Evolutionary conservation across 2,888 invertebrate species (phyloP).

Genomic region (Lasioglossum vierecki): DNA sequence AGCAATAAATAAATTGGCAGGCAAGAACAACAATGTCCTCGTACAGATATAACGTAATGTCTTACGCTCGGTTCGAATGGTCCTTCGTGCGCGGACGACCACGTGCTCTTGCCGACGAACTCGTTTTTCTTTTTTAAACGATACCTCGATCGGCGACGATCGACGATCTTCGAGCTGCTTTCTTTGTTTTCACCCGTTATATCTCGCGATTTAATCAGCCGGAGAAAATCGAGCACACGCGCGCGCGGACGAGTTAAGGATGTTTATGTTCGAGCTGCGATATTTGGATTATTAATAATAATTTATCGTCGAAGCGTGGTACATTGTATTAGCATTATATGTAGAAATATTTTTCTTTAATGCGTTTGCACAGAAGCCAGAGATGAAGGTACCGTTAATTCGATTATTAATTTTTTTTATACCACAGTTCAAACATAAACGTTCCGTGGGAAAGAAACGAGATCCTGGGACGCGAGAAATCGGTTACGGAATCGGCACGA

Average conservation of each 20-base stretch:
- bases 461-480: not conserved
- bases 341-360: not conserved
- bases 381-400: no score
- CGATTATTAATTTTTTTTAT: no score
- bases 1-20: constrained; percentile 71
- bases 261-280: not conserved
- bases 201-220: constrained; percentile 69
- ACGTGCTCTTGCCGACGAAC: constrained; percentile 40
- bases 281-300: not conserved
- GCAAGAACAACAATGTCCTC: constrained; percentile 73
- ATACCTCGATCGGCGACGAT: constrained; percentile 38
- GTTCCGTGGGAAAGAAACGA: not conserved
- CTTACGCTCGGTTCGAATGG: constrained; percentile 58
- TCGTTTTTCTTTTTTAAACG: not conserved
- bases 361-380: not conserved
- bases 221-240: constrained; percentile 13
- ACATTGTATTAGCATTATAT: not conserved
- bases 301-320: not conserved
- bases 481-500: not conserved
- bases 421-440: not conserved
- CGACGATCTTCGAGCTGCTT: constrained; percentile 29
- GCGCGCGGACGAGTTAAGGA: not conserved
- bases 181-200: not conserved
- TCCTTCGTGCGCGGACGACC: constrained; percentile 51
- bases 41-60: constrained; percentile 65